Conservation (phyloP, 2,113 vertebrate genomes). For the Lagenorhynchus albirostris region DNA sequence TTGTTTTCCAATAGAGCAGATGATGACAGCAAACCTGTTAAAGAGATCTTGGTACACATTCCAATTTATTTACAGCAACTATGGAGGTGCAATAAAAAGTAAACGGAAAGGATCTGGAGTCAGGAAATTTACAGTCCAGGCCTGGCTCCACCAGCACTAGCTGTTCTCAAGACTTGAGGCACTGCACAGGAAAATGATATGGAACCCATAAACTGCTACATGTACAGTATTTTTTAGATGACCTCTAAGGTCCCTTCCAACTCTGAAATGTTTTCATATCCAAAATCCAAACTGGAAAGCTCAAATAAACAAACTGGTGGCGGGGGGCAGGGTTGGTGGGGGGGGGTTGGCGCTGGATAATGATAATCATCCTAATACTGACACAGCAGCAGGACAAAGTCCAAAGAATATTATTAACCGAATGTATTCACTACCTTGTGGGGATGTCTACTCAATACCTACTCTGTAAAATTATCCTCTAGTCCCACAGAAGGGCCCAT, state of each 20-base stretch:
- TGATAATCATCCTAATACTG: neutral
- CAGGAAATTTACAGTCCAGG: neutral
- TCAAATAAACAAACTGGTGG: conserved; percentile 20
- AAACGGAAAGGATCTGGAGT: conserved; percentile 29
- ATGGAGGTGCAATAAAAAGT: conserved; percentile 18
- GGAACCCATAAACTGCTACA: neutral
- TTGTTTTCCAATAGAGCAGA: conserved; percentile 53
- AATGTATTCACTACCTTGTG: neutral
- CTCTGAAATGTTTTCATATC: conserved; percentile 15
- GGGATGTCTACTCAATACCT: neutral
- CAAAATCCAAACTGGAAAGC: conserved; percentile 35
- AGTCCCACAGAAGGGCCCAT: neutral
- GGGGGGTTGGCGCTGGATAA: neutral
- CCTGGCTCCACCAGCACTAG: neutral
- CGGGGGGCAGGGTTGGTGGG: neutral
- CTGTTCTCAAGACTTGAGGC: neutral
- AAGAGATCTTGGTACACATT: conserved; percentile 30
- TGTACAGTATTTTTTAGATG: neutral
- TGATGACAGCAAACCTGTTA: conserved; percentile 12
- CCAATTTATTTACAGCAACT: conserved; percentile 50
- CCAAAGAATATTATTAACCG: neutral
- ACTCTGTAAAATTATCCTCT: conserved; percentile 5
- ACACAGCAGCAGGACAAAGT: neutral
- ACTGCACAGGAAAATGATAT: neutral
- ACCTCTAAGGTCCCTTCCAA: conserved; percentile 15